Evolutionary conservation across 1,140 invertebrate species (phyloP).

Genomic region (Semibalanus balanoides): DNA sequence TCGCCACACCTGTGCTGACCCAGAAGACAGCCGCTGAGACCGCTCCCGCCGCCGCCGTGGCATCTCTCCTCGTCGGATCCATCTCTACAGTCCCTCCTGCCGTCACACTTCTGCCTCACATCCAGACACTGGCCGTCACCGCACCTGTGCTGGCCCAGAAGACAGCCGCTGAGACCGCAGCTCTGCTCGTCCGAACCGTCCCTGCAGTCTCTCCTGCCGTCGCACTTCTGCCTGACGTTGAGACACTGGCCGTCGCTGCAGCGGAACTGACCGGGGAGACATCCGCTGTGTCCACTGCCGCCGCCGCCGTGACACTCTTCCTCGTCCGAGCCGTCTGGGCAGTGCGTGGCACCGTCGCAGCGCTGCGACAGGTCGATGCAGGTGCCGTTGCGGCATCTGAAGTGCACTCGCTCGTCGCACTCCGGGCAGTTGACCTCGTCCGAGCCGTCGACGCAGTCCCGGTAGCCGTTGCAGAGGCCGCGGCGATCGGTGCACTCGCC

Average conservation of each 20-base stretch:
- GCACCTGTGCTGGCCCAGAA: constrained; percentile 66
- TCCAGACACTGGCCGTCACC: constrained; percentile 55
- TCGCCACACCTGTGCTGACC: no score
- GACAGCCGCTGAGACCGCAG: constrained; percentile 41
- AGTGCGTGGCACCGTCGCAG: constrained; percentile 70
- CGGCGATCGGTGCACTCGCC: constrained; percentile 17
- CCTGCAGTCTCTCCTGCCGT: constrained; percentile 73
- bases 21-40: no score
- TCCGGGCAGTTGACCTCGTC: constrained; percentile 21
- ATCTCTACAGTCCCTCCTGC: constrained; percentile 74
- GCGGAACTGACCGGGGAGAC: constrained; percentile 28
- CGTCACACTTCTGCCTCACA: constrained; percentile 71
- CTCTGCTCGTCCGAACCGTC: constrained; percentile 83
- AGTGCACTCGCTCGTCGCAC: constrained; percentile 22
- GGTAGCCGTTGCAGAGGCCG: constrained; percentile 17
- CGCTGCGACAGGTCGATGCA: constrained; percentile 73
- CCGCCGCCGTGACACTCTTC: constrained; percentile 38
- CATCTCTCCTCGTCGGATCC: constrained; percentile 82
- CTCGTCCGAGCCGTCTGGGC: constrained; percentile 66
- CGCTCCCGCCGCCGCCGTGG: constrained; percentile 17
- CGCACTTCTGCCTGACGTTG: constrained; percentile 68
- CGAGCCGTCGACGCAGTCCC: constrained; percentile 20
- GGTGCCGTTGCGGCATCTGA: constrained; percentile 48
- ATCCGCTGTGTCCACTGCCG: constrained; percentile 22
- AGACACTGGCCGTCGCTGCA: constrained; percentile 52